Base-by-base conservation (phyloP, 2,113 vertebrate genomes). In the Gasterosteus aculeatus region DNA sequence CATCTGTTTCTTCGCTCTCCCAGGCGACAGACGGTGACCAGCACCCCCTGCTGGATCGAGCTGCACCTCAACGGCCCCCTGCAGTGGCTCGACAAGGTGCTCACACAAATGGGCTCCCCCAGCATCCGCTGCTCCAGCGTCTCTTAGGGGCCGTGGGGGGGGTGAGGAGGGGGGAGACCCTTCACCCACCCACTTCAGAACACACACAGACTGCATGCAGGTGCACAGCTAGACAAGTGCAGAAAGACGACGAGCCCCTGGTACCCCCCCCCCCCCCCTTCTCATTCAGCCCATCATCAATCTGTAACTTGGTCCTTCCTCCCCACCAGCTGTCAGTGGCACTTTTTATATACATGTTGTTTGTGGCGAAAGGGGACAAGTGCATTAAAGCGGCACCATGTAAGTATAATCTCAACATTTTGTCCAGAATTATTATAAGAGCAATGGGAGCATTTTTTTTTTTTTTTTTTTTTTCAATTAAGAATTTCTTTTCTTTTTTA, bases 21-120 rank as follows among this genome's bases (percentile, higher is more conserved):
- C 62, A 99, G 98, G 94, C 94, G 98, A 64, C 98, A 99, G 94
- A 99, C 98, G 0, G 98, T 99, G 93, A 99, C 98, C 88, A 99
- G 98, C 92, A 99, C 98, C 87, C 98, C 98, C 88, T 99, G 98
- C 95, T 99, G 98, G 98, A 99, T 99, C 0, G 98, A 99, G 87
- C 96, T 99, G 83, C 98, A 99, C 86, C 96, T 99, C 31, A 99
- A 99, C 0, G 98, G 98, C 0, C 98, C 98, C 33, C 65, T 99
- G 91, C 98, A 99, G 91, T 99, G 98, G 98, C 94, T 99, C 41
- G 98, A 99, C 94, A 99, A 99, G 90, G 98, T 99, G 77, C 96
- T 99, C 4, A 99, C 98, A 0, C 98, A 99, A 42, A 99, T 99
- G 98, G 98, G 98, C 82, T 99, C 98, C 54, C 98, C 98, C 0